These are phyloP conservation scores for Cavia aperea DNA, from an alignment of 2,113 vertebrate species.

Conservation along the genomic window DNA sequence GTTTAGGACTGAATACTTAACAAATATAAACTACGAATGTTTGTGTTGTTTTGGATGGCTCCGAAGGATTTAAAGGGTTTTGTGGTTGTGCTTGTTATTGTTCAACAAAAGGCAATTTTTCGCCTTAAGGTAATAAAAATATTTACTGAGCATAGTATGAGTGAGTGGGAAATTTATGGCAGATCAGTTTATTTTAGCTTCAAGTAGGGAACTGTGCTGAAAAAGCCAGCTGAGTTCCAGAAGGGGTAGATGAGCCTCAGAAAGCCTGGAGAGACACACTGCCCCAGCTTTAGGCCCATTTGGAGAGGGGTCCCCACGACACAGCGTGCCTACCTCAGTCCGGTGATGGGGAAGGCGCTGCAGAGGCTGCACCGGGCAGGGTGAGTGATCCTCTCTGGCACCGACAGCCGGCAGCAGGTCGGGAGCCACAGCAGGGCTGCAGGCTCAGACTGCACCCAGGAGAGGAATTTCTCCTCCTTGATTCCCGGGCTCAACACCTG, in stretches of 20 bases:
- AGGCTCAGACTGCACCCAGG: conserved; percentile 83
- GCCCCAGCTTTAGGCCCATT: not conserved
- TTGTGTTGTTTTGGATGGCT: not conserved
- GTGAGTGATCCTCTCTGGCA: conserved; percentile 76
- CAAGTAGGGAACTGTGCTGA: not conserved
- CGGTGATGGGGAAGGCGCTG: conserved; percentile 79
- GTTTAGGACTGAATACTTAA: not conserved
- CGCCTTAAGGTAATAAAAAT: not conserved
- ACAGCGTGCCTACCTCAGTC: conserved; percentile 77
- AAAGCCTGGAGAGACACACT: not conserved
- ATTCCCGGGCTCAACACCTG: conserved; percentile 72
- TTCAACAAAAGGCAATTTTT: not conserved
- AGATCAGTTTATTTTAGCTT: not conserved
- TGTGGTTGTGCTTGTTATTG: not conserved
- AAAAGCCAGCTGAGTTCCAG: not conserved
- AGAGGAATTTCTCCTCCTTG: conserved; percentile 78
- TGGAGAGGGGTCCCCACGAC: not conserved
- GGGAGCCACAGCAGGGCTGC: conserved; percentile 83
- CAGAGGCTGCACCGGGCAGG: conserved; percentile 79
- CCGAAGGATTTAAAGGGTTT: not conserved
- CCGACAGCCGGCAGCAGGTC: conserved; percentile 76
- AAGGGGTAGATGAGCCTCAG: not conserved
- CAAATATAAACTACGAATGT: not conserved
- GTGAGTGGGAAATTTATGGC: not conserved
- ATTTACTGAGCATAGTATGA: not conserved